phyloP scores from a whole-genome alignment of 2,888 invertebrate genomes.

The Ophion obscuratus region DNA sequence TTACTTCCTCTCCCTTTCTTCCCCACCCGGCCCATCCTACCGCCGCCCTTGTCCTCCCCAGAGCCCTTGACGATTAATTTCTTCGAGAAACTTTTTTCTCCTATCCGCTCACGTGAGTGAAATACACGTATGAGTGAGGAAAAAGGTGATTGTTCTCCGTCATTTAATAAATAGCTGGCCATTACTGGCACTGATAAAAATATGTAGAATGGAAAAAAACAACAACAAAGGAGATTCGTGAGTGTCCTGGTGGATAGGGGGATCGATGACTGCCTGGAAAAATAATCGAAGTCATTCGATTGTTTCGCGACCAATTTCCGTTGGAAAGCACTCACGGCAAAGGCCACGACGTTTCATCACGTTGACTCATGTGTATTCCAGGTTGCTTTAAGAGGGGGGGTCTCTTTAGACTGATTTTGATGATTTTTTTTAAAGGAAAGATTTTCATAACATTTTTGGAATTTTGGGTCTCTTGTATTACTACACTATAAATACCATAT shows the following conservation, averaged over 20 bases:
- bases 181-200: neutral
- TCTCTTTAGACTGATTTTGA: too few relatives aligned
- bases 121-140: neutral
- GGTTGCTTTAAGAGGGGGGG: neutral
- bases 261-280: too few relatives aligned
- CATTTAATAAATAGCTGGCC: neutral
- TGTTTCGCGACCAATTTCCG: too few relatives aligned
- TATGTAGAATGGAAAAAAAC: neutral
- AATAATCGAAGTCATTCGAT: too few relatives aligned
- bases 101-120: neutral
- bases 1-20: slow-evolving; percentile 7
- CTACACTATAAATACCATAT: too few relatives aligned
- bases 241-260: neutral
- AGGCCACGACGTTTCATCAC: neutral
- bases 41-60: neutral
- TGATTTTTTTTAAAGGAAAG: too few relatives aligned
- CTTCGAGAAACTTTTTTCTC: neutral
- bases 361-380: neutral
- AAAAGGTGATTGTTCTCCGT: neutral
- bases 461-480: too few relatives aligned
- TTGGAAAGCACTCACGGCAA: too few relatives aligned
- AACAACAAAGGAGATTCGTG: neutral
- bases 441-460: too few relatives aligned
- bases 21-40: neutral
- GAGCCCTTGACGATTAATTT: slow-evolving; percentile 17